phyloP scores from a whole-genome alignment of 2,888 invertebrate genomes.

The Cylloceria caligata region DNA sequence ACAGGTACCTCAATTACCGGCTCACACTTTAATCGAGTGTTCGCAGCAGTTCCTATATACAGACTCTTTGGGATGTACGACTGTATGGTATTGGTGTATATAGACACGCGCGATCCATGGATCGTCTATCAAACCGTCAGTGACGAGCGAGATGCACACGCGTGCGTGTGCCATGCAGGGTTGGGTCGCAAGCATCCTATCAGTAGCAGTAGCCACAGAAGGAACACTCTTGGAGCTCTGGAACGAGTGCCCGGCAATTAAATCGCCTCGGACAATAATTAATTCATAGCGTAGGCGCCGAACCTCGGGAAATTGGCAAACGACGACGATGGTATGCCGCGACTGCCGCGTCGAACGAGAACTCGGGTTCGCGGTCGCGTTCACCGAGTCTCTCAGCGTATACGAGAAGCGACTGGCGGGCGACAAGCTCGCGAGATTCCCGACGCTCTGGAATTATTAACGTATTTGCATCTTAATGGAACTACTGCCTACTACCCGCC shows the following conservation, averaged over 20 bases:
- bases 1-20: slow-evolving; percentile 62
- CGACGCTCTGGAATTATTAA: slow-evolving; percentile 81
- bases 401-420: slow-evolving; percentile 70
- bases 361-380: slow-evolving; percentile 65
- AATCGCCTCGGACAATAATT: slow-evolving; percentile 80
- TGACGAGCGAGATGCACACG: slow-evolving; percentile 42
- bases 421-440: slow-evolving; percentile 74
- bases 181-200: background rate
- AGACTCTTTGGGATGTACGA: slow-evolving; percentile 27
- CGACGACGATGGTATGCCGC: slow-evolving; percentile 41
- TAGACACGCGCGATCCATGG: slow-evolving; percentile 31
- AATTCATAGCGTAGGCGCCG: slow-evolving; percentile 81
- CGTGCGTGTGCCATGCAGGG: slow-evolving; percentile 1
- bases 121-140: slow-evolving; percentile 37
- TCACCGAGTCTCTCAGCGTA: slow-evolving; percentile 70
- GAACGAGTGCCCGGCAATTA: slow-evolving; percentile 79
- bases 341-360: slow-evolving; percentile 67
- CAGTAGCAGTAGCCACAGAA: background rate
- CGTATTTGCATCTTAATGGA: slow-evolving; percentile 84
- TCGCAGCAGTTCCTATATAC: background rate
- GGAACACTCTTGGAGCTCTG: slow-evolving; percentile 5
- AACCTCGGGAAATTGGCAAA: slow-evolving; percentile 80
- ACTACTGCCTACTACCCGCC: slow-evolving; percentile 73
- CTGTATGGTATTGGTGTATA: slow-evolving; percentile 30
- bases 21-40: slow-evolving; percentile 47